Percentiles rank a stretch among this genome's conserved stretches.
These are phyloP conservation scores for Pipistrellus nathusii DNA, from an alignment of 2,797 vertebrate species.

Conservation along the genomic window DNA sequence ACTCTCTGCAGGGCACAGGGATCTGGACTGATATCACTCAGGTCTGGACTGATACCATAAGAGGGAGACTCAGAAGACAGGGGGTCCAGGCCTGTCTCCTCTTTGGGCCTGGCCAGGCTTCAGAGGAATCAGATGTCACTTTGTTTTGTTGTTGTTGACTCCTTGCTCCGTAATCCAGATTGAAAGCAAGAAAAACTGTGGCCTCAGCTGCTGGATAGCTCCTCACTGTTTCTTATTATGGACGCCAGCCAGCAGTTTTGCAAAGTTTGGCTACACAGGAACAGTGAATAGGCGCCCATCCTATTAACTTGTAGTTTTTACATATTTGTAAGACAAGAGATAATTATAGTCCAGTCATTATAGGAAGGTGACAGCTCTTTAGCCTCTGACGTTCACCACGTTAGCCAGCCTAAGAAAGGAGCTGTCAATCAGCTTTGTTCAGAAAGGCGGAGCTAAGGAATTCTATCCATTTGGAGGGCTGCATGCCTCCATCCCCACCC, in stretches of 20 bases:
- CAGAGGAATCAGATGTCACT: background rate
- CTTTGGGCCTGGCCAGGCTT: background rate
- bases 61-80: background rate
- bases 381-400: background rate
- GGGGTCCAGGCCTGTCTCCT: background rate
- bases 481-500: background rate
- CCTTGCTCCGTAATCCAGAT: background rate
- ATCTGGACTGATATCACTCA: background rate
- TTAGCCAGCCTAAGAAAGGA: constrained; percentile 48
- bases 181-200: background rate
- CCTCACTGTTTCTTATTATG: background rate
- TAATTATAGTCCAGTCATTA: background rate
- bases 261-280: background rate
- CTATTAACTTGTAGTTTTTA: background rate
- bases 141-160: background rate
- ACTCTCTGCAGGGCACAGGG: background rate
- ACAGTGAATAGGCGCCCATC: background rate
- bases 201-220: background rate
- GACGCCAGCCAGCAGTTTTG: background rate
- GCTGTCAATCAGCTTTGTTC: background rate
- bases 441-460: constrained; percentile 33
- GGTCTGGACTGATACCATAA: background rate
- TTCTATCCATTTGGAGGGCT: background rate
- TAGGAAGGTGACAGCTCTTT: background rate
- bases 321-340: background rate